Conservation (phyloP, 2,888 invertebrate species). For the Epinotia demarniana region DNA sequence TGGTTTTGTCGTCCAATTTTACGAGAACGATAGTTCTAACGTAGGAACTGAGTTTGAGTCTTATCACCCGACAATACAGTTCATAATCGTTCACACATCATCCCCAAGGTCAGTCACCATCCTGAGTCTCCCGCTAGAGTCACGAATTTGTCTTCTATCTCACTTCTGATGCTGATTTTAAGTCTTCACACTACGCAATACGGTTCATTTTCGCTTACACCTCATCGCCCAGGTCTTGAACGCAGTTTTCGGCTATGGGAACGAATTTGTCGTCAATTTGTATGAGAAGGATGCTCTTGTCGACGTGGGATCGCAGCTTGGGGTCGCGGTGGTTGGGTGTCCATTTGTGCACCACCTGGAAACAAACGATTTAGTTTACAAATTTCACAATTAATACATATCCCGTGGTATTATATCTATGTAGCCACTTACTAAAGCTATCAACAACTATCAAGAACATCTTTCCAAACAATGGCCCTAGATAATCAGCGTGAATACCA, state of each 20-base stretch:
- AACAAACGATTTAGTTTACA: constrained; percentile 10
- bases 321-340: constrained; percentile 96
- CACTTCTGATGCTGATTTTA: constrained; percentile 84
- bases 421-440: no score
- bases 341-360: constrained; percentile 96
- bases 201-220: constrained; percentile 56
- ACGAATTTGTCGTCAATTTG: constrained; percentile 97
- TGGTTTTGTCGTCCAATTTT: constrained; percentile 88
- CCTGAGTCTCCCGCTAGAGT: constrained; percentile 86
- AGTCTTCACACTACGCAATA: not conserved
- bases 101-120: no score
- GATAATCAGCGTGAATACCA: no score
- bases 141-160: constrained; percentile 97
- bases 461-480: no score
- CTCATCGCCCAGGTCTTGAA: constrained; percentile 90
- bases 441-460: no score
- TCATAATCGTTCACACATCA: constrained; percentile 66
- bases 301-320: constrained; percentile 94
- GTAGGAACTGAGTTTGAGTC: constrained; percentile 86
- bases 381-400: no score
- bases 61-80: not conserved
- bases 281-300: constrained; percentile 95
- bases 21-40: constrained; percentile 67
- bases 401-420: no score
- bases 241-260: constrained; percentile 95